These are phyloP conservation scores for Nemotelus nigrinus DNA, from an alignment of 2,888 invertebrate genomes.

Conservation along the genomic window DNA sequence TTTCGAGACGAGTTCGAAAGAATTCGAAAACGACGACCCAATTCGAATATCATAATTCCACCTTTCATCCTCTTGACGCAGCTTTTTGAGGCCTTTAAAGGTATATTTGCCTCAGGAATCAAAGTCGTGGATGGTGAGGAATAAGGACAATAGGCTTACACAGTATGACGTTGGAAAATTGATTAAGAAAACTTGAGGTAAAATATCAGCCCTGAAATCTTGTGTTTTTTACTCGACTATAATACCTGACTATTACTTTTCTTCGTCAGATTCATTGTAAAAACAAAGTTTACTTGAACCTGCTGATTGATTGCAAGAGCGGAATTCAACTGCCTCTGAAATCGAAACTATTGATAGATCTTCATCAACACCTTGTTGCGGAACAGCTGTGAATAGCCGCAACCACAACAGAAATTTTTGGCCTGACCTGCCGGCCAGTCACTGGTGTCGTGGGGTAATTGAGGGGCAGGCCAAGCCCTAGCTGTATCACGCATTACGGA, in stretches of 20 bases:
- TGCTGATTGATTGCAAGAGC: not conserved
- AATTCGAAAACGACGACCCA: too few relatives aligned
- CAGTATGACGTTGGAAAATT: slow-evolving; percentile 11
- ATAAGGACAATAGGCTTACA: slow-evolving; percentile 2
- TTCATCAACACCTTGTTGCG: slow-evolving; percentile 1
- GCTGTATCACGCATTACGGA: too few relatives aligned
- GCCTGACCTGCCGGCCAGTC: too few relatives aligned
- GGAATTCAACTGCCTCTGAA: not conserved
- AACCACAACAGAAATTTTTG: too few relatives aligned
- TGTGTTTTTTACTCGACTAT: not conserved
- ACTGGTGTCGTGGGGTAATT: too few relatives aligned
- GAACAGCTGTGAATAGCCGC: too few relatives aligned
- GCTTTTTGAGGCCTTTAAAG: slow-evolving; percentile 2
- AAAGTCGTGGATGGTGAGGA: slow-evolving; percentile 11
- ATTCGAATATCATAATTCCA: too few relatives aligned
- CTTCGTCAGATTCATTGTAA: not conserved
- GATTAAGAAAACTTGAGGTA: slow-evolving; percentile 10
- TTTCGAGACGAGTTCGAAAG: too few relatives aligned
- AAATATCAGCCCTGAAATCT: slow-evolving; percentile 14
- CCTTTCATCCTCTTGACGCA: not conserved
- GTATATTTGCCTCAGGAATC: slow-evolving; percentile 1
- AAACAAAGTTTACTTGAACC: not conserved
- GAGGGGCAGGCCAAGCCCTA: too few relatives aligned
- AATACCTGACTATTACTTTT: not conserved
- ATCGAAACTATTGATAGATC: not conserved